phyloP scores from a whole-genome alignment of 2,888 invertebrate genomes.

The Dasysyrphus tricinctus region DNA sequence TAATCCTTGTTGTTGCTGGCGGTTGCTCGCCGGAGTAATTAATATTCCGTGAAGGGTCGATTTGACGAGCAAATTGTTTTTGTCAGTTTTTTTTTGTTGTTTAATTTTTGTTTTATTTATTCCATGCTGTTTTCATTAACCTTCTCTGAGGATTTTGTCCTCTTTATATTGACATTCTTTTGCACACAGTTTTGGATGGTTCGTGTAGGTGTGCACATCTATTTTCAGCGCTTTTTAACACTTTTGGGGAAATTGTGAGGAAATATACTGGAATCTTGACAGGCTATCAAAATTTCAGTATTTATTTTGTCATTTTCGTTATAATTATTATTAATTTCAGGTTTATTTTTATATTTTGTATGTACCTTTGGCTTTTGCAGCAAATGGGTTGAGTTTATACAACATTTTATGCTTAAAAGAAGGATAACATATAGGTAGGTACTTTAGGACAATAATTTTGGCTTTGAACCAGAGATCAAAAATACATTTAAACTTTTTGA shows the following conservation, averaged over 20 bases:
- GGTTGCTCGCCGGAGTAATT: slow-evolving; percentile 69
- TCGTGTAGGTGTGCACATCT: not conserved
- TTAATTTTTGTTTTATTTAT: slow-evolving; percentile 24
- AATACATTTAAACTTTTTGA: too few species aligned
- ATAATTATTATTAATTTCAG: not conserved
- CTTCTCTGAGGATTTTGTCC: slow-evolving; percentile 50
- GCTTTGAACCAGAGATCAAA: too few species aligned
- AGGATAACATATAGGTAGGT: too few species aligned
- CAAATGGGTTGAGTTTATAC: too few species aligned
- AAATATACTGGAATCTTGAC: not conserved
- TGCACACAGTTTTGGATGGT: not conserved
- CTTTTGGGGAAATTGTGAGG: not conserved
- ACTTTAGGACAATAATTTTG: too few species aligned
- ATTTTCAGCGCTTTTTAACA: not conserved
- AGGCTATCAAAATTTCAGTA: not conserved
- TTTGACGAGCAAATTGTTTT: slow-evolving; percentile 75
- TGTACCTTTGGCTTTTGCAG: too few species aligned
- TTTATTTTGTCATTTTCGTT: not conserved
- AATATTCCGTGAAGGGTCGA: slow-evolving; percentile 75
- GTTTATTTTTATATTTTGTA: too few species aligned
- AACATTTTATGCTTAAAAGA: too few species aligned
- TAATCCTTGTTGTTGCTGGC: slow-evolving; percentile 74
- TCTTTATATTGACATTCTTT: slow-evolving; percentile 47
- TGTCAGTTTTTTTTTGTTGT: slow-evolving; percentile 52
- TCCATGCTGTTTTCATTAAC: slow-evolving; percentile 68